Base-by-base conservation (phyloP, 1,140 invertebrate genomes). In the Bombus fervidus region DNA sequence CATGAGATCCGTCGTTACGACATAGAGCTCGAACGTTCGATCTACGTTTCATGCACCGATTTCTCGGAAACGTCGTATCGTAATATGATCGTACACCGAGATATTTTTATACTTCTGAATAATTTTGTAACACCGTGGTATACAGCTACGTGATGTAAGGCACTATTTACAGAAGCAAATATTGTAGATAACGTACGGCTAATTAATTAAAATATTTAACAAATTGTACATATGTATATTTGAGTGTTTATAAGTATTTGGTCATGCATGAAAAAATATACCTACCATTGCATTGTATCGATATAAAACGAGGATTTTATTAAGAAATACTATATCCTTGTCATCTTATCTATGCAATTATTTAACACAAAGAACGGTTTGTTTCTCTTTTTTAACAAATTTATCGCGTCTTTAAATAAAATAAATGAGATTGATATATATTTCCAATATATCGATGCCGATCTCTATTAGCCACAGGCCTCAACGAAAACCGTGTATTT, bases 1-100 rank as follows among this genome's bases (percentile, higher is more conserved):
- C 47, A 71, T 57, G 82, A 69, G 74, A 71, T 37, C n/a, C 12
- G 34, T 81, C 25, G 13, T 66, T 66, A 59, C 81, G 59, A 77
- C 57, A 66, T 25, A 43, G 25, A 31, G 53, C 53, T 28, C 15
- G 39, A 81, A 59, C 68, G 25, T 81, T 81, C 80, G 80, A 73
- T 82, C 37, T n/a, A 41, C 31, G 37, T 39, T 18, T 31, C 71
- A 9, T 28, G 39, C 28, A 31, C 69, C 13, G 39, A 72, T 72
- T n/a, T 25, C 34, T 34, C 1, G 31, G 25, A 28, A 41, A 28
- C 39, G 39, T n/a, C 68, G 9, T 31, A 15, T 66, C 62, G 15
- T 62, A 13, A 62, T n/a, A n/a, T 13, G 28, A 28, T 62, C 28
- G 28, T n/a, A n/a, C 57, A 62, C 59, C 28, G n/a, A 34, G 66